A percentile compares a stretch with the other conserved stretches of the same genome.
Evolutionary conservation across 1,140 invertebrate genomes (phyloP).

Genomic region (Sesamia nonagrioides): DNA sequence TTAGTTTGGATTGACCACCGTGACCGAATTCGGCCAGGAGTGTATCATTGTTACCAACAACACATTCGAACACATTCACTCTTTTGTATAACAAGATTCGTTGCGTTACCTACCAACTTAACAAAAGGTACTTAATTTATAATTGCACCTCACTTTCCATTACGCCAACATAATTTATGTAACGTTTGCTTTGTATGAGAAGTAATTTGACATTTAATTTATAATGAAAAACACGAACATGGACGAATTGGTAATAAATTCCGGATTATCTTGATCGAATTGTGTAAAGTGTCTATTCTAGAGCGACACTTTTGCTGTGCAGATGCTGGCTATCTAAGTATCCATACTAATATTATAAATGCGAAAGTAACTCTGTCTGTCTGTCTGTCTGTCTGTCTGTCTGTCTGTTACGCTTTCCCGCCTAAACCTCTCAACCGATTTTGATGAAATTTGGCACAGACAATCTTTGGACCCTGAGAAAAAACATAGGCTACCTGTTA

Average conservation of each 20-base stretch:
- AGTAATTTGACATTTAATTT: slow-evolving; percentile 46
- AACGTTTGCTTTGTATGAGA: slow-evolving; percentile 48
- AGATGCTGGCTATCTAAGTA: slow-evolving; percentile 6
- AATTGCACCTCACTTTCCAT: slow-evolving; percentile 69
- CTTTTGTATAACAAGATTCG: slow-evolving; percentile 35
- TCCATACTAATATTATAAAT: no score
- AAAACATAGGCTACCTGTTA: no score
- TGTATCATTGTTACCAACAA: not conserved
- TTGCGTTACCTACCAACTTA: slow-evolving; percentile 65
- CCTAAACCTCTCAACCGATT: no score
- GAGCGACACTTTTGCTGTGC: not conserved
- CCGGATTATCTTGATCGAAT: slow-evolving; percentile 39
- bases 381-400: no score
- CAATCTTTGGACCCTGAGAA: no score
- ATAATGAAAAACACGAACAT: slow-evolving; percentile 42
- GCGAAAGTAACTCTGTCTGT: no score
- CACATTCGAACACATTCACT: slow-evolving; percentile 38
- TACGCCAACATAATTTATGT: slow-evolving; percentile 57
- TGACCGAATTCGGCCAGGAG: no score
- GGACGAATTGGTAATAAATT: slow-evolving; percentile 19
- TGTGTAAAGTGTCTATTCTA: slow-evolving; percentile 26
- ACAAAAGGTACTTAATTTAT: slow-evolving; percentile 71
- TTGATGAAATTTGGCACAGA: no score
- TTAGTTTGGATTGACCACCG: no score
- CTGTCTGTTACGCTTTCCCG: no score